Base-by-base conservation (phyloP, 2,113 vertebrate species). In the Bos indicus region DNA sequence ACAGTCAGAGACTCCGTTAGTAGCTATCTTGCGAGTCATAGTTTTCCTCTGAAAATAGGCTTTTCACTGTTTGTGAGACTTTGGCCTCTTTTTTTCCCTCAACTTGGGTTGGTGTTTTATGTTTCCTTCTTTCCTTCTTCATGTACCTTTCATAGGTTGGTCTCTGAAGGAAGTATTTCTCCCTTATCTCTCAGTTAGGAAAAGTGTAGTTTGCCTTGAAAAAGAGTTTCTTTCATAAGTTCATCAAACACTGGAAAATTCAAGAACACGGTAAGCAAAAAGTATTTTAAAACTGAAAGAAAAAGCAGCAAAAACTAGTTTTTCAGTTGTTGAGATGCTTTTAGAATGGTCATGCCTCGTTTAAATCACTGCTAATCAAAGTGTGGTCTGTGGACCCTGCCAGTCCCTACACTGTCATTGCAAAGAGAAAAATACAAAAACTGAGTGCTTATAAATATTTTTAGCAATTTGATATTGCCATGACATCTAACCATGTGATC, bases 131-230 rank as follows among this genome's bases (percentile, higher is more conserved):
- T 97, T 97, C 56, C n/a, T 1, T 93, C 3, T 95, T 78, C 64
- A 59, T 43, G 30, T 54, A 56, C 1, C 64, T 81, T 90, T 81
- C 52, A 83, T 88, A 88, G 48, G 25, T 93, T 87, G 28, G n/a
- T 26, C 90, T 98, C 94, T 88, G 87, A 98, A 94, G 12, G 56
- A 88, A 97, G 46, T 11, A 6, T 23, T 95, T 94, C 51, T 94
- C 67, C 17, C 11, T 94, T 77, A 59, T 56, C 12, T 88, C 26
- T 71, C 81, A 87, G 26, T 19, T 80, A 12, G 33, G 36, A 57
- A 56, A 93, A 82, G 23, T 36, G 5, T 95, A 28, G 17, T 43
- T 91, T 95, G 85, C 51, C 14, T 78, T 93, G 60, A 94, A 57
- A 93, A 46, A 88, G 71, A 46, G 33, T 43, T 48, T 84, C 33